Base-by-base conservation (phyloP, 2,888 invertebrate species). In the Lysandra coridon region DNA sequence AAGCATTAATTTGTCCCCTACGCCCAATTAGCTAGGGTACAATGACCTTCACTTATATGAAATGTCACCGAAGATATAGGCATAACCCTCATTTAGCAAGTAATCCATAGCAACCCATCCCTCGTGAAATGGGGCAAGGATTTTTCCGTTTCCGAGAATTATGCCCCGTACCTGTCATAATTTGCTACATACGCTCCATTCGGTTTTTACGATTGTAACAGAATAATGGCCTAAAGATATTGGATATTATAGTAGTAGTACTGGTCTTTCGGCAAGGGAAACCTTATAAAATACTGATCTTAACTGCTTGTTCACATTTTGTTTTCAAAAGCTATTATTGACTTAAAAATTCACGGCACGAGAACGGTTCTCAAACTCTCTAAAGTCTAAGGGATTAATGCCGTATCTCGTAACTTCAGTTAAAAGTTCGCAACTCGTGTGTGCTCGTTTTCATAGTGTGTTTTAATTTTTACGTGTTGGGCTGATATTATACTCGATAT, bases 1-100 rank as follows among this genome's bases (percentile, higher is more conserved):
- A 30, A 30, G 6, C 23, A 30, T 64, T 30, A 64, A 64, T 30
- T 12, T 62, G 62, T 62, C 62, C 30, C 30, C 12, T 10, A 64
- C 64, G 64, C 30, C 64, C 64, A 64, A 64, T 64, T 64, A 64
- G 64, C 64, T 10, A 12, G 64, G 12, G 12, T 30, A 30, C 64
- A 30, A 62, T 62, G 64, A 64, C 64, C 30, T 64, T 64, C 12
- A 49, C 44, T 10, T 30, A 10, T 64, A 30, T 64, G 1, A 64
- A 64, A 64, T 64, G 64, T 64, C 30, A 64, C 64, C 64, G 64
- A 30, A 64, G 64, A 64, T 30, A 30, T 30, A 62, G 64, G 10
- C 64, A 64, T 64, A 64, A 30, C 64, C 30, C 64, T 64, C 64
- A 64, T 64, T 64, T 10, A 2, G 64, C 30, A 64, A 64, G 10